These are phyloP conservation scores for Merops nubicus DNA, from an alignment of 2,113 vertebrate genomes.

Conservation along the genomic window DNA sequence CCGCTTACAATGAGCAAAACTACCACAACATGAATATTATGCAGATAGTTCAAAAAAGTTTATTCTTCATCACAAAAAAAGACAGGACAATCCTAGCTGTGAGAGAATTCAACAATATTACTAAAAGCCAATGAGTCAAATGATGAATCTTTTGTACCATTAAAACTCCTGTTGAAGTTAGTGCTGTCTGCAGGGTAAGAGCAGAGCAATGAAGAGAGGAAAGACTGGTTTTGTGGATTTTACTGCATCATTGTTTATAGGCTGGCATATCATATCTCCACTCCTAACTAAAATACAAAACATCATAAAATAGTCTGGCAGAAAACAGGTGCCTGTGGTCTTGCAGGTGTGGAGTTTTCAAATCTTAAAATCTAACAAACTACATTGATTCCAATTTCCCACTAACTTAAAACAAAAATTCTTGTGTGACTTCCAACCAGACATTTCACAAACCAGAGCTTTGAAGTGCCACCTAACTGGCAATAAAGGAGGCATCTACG, in stretches of 20 bases:
- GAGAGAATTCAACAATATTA: background rate
- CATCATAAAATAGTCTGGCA: background rate
- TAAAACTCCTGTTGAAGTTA: background rate
- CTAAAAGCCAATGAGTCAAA: background rate
- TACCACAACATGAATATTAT: background rate
- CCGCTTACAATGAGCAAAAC: background rate
- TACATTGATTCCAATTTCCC: conserved; percentile 2
- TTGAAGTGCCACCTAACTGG: conserved; percentile 23
- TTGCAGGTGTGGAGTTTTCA: background rate
- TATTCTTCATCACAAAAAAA: background rate
- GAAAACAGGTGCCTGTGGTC: conserved; percentile 10
- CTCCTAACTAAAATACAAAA: background rate
- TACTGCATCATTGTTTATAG: background rate
- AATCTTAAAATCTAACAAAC: background rate
- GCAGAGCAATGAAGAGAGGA: background rate
- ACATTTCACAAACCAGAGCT: conserved; percentile 29
- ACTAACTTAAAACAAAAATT: conserved; percentile 29
- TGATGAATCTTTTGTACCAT: background rate
- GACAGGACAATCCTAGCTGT: background rate
- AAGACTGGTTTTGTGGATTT: background rate
- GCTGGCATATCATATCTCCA: background rate
- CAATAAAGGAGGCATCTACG: background rate
- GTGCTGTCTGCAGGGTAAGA: background rate
- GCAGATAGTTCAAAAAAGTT: background rate
- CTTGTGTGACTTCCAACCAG: conserved; percentile 13